These are phyloP conservation scores for Magallana nippona DNA, from an alignment of 2,888 invertebrate species.

Conservation along the genomic window DNA sequence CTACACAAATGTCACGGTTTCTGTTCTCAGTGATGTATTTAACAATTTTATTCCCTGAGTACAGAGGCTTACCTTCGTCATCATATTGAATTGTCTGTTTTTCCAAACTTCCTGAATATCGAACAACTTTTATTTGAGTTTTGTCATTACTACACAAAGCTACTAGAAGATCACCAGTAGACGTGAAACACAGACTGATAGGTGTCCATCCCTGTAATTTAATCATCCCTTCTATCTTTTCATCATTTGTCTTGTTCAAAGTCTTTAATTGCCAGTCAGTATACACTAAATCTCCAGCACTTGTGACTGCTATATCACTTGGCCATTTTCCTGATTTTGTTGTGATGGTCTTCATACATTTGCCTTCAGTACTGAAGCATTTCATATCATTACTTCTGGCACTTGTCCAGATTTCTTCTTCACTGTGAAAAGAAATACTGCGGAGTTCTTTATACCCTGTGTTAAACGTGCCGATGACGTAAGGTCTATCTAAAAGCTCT, in stretches of 20 bases:
- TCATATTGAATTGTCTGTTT: neutral
- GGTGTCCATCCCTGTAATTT: neutral
- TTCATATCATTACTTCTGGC: neutral
- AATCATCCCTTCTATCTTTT: neutral
- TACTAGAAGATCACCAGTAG: neutral
- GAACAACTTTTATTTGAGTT: neutral
- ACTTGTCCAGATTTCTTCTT: constrained; percentile 7
- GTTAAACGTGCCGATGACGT: neutral
- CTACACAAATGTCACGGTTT: neutral
- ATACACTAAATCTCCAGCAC: neutral
- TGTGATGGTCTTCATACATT: neutral
- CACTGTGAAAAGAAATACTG: neutral
- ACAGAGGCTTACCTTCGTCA: neutral
- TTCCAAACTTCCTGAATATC: neutral
- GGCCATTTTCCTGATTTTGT: neutral
- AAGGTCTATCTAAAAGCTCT: neutral
- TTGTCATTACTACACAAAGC: neutral
- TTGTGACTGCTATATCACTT: neutral
- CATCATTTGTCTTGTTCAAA: neutral
- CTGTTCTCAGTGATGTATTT: neutral
- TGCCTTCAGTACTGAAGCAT: neutral
- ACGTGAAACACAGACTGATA: neutral
- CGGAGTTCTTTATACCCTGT: neutral
- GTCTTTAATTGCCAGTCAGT: neutral
- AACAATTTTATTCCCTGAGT: neutral